Conservation (phyloP, 2,888 invertebrate genomes). For the Euspilapteryx auroguttella region DNA sequence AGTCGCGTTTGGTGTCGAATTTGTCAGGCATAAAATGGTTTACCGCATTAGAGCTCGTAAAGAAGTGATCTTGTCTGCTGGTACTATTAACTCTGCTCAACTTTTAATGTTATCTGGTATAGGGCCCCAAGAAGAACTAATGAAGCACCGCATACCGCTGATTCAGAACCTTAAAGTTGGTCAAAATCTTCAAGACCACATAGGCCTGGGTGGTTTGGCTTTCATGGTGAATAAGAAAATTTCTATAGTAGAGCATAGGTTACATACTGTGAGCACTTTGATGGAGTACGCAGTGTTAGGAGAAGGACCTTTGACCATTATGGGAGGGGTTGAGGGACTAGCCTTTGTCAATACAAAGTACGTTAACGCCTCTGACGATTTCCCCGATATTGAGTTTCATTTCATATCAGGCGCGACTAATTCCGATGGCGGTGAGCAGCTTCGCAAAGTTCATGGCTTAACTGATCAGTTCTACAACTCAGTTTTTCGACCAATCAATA, state of each 20-base stretch:
- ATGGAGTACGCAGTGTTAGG: slow-evolving; percentile 84
- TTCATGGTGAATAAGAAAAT: slow-evolving; percentile 79
- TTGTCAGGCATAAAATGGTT: slow-evolving; percentile 71
- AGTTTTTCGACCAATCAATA: slow-evolving; percentile 74
- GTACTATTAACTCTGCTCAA: slow-evolving; percentile 92
- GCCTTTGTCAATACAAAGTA: slow-evolving; percentile 89
- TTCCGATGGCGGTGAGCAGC: slow-evolving; percentile 81
- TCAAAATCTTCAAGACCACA: slow-evolving; percentile 86
- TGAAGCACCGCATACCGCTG: slow-evolving; percentile 75
- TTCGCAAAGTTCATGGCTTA: slow-evolving; percentile 79
- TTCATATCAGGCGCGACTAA: slow-evolving; percentile 86
- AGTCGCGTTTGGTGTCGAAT: slow-evolving; percentile 81
- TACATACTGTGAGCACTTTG: slow-evolving; percentile 77
- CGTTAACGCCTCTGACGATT: slow-evolving; percentile 76
- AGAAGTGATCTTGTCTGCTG: slow-evolving; percentile 89
- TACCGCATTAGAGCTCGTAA: slow-evolving; percentile 76
- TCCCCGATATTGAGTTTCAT: slow-evolving; percentile 88
- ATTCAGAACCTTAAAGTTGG: slow-evolving; percentile 84
- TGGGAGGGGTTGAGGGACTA: slow-evolving; percentile 88
- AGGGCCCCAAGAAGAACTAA: slow-evolving; percentile 72
- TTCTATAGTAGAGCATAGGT: slow-evolving; percentile 76
- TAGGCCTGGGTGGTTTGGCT: slow-evolving; percentile 82
- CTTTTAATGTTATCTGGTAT: slow-evolving; percentile 91
- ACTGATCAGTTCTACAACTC: slow-evolving; percentile 72
- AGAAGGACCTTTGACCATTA: slow-evolving; percentile 80